Conservation (phyloP, 2,888 invertebrate genomes). For the Dorcus parallelipipedus region DNA sequence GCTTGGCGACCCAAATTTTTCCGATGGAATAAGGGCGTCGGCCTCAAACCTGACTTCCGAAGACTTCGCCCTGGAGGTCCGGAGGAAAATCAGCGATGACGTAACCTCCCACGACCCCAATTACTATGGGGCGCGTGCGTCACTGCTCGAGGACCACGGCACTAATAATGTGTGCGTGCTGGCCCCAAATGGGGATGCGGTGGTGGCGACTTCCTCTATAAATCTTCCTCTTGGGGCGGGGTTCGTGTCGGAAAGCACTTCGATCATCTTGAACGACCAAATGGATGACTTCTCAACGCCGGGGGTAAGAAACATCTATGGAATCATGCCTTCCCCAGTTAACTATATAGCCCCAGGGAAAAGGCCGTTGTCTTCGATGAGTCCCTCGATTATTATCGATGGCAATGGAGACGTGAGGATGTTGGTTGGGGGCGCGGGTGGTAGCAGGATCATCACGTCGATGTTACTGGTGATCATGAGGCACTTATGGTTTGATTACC, state of each 20-base stretch:
- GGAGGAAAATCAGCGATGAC: conserved; percentile 51
- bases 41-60: conserved; percentile 62
- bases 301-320: conserved; percentile 61
- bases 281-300: conserved; percentile 89
- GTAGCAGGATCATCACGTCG: conserved; percentile 84
- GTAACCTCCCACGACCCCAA: conserved; percentile 62
- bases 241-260: conserved; percentile 69
- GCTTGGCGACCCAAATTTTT: conserved; percentile 71
- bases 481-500: conserved; percentile 55
- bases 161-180: conserved; percentile 85
- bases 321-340: conserved; percentile 74
- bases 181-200: conserved; percentile 83
- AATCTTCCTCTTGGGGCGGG: conserved; percentile 78
- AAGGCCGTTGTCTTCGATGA: conserved; percentile 88
- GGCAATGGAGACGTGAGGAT: conserved; percentile 59
- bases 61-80: conserved; percentile 56
- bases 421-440: conserved; percentile 82
- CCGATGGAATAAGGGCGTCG: conserved; percentile 26
- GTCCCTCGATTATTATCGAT: conserved; percentile 74
- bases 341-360: conserved; percentile 82
- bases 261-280: conserved; percentile 80
- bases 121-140: conserved; percentile 69
- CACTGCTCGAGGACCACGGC: conserved; percentile 70
- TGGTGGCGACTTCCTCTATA: conserved; percentile 86
- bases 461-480: conserved; percentile 61